phyloP scores from a whole-genome alignment of 2,888 invertebrate species.

The Netelia fuscicornis region DNA sequence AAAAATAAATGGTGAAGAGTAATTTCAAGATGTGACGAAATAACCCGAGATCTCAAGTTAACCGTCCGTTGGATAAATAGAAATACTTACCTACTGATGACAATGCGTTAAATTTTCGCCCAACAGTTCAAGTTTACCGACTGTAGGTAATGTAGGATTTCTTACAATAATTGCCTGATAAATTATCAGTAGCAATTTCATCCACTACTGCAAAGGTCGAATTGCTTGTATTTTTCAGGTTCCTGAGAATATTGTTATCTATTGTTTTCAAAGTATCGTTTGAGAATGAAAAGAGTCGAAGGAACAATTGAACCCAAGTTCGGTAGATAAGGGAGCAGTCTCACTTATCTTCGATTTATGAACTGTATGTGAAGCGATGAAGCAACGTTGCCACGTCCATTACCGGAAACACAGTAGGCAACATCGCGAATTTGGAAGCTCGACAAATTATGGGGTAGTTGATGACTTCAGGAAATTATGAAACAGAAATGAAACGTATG shows the following conservation, averaged over 20 bases:
- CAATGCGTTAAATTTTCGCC: not conserved
- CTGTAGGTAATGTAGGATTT: conserved; percentile 1
- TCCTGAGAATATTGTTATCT: no score
- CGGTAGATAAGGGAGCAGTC: conserved; percentile 1
- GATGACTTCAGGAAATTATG: not conserved
- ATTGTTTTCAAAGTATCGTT: no score
- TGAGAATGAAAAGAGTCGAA: not conserved
- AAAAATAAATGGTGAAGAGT: no score
- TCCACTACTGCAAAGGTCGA: no score
- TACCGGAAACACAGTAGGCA: not conserved
- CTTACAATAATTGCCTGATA: no score
- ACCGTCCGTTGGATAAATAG: not conserved
- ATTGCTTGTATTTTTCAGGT: no score
- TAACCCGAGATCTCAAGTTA: no score
- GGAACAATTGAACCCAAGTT: not conserved
- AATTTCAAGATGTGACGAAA: no score
- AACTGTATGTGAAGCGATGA: not conserved
- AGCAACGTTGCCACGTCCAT: not conserved
- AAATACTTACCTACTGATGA: not conserved
- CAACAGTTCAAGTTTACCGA: not conserved
- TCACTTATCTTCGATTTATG: not conserved
- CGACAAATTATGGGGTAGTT: not conserved
- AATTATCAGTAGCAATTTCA: no score
- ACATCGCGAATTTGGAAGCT: not conserved
- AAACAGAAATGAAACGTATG: not conserved